Conservation (phyloP, 2,113 vertebrate species). For the Hyperopisus bebe region DNA sequence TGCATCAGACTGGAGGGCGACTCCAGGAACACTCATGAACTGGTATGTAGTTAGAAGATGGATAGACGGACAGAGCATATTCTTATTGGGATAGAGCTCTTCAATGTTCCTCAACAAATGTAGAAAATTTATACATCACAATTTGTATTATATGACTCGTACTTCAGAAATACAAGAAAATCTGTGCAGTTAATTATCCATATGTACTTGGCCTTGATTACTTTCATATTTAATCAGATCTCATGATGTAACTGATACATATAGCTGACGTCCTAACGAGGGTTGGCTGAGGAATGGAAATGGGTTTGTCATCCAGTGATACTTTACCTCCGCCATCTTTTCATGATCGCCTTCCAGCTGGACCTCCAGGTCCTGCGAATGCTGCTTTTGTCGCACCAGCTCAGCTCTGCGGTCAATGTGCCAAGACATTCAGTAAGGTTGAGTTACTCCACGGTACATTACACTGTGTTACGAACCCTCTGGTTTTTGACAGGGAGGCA, state of each 20-base stretch:
- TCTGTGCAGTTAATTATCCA: neutral
- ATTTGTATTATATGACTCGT: neutral
- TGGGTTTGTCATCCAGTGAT: neutral
- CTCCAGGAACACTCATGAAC: neutral
- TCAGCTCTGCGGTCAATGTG: conserved; percentile 66
- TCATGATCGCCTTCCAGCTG: conserved; percentile 72
- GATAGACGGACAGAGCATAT: neutral
- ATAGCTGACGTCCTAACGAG: neutral
- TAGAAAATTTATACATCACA: neutral
- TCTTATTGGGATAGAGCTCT: neutral
- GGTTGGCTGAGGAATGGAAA: neutral
- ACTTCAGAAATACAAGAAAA: neutral
- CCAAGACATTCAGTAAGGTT: neutral
- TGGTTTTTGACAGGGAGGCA: neutral
- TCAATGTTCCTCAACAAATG: neutral
- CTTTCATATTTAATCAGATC: neutral
- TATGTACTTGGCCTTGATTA: neutral
- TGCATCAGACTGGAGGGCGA: neutral
- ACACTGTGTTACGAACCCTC: neutral
- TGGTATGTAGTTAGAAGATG: neutral
- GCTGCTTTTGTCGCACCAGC: conserved; percentile 76
- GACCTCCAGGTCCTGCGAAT: conserved; percentile 68
- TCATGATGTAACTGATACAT: neutral
- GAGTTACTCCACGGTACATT: neutral
- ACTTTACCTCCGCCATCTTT: conserved; percentile 72